Base-by-base conservation (phyloP, 2,888 invertebrate species). In the Athalia rosae region DNA sequence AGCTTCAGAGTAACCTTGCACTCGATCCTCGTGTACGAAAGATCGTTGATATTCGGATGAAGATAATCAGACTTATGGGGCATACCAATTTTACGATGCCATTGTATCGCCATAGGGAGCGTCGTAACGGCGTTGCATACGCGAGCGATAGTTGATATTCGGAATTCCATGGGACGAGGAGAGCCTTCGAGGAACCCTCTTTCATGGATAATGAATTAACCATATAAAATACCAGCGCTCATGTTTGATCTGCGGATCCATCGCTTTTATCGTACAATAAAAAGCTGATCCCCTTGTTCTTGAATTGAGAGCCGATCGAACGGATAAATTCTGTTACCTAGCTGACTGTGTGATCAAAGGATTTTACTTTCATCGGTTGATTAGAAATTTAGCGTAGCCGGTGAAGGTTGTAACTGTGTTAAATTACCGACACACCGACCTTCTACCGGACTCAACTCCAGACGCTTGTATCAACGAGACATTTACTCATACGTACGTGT, bases 321-420 rank as follows among this genome's bases (percentile, higher is more conserved):
- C 45, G 62, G 41, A 28, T 0, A 64, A 47, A 47, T 64, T 64
- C 15, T 47, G 47, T 28, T 28, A 28, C n/a, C 64, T 5, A 13
- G 13, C 13, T n/a, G 47, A 47, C 47, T 47, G 47, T 13, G 28
- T 64, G 13, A 28, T 15, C 64, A 47, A 64, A 47, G 64, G 64
- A 64, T 64, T 47, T 28, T 15, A 13, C 13, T 64, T 64, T 47
- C 64, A 64, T 45, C 64, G 64, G 8, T 64, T 28, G 45, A 43
- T 47, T 47, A 64, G 8, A 64, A 47, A 64, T 64, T 64, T 13
- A 7, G 47, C 15, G 47, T 47, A 47, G 47, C 47, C 47, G 64
- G 28, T 28, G 28, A 2, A 28, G 45, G 47, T 64, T 64, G 64
- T 28, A 64, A 47, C 64, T 45, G 47, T 7, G 64, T n/a, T 47